Evolutionary conservation across 2,113 vertebrate genomes (phyloP), one percentile per base, ranked within the genome.

Genomic region (Pitta sordida): DNA sequence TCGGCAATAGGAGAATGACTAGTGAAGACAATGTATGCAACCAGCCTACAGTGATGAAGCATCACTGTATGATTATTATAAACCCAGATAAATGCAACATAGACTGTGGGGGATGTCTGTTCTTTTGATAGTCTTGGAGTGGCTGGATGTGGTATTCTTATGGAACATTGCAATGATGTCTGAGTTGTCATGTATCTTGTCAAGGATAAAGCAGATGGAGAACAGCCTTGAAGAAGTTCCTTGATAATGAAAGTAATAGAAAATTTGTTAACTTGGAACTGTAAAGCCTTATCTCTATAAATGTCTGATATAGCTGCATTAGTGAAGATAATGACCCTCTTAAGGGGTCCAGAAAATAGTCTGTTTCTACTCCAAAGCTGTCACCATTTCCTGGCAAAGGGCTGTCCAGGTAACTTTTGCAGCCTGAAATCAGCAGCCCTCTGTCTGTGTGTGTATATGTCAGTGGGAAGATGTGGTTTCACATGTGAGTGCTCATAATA

Each of bases 191-290:
- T 83, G 79, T 91, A 76, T 83, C 71, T 79, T 93, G 53, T 88
- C 83, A 91, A 91, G 49, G 53, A 65, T 73, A 55, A 93, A 93
- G 92, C 86, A 93, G 75, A 80, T 90, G 67, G 86, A 90, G n/a
- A 86, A 56, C 53, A 94, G 71, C 49, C 75, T 86, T 94, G 44
- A 53, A 80, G 75, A 92, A 93, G 27, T 29, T 90, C 62, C 30
- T 88, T 76, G 58, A 83, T 79, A 76, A 86, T 65, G 79, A 69
- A 49, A 91, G 37, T 43, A 80, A 56, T 80, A 88, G 80, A 90
- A 90, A 51, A 83, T 75, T 85, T 90, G 10, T 41, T 90, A 73
- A 56, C 41, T 86, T 90, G 20, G 30, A 86, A 77, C 58, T 83
- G n/a, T 71, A 65, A 91, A 86, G 18, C 29, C 27, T 63, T 30